Percentiles rank a stretch among this genome's conserved stretches.
These are phyloP conservation scores for Phenacoccus solenopsis DNA, from an alignment of 1,140 invertebrate genomes.

Conservation along the genomic window DNA sequence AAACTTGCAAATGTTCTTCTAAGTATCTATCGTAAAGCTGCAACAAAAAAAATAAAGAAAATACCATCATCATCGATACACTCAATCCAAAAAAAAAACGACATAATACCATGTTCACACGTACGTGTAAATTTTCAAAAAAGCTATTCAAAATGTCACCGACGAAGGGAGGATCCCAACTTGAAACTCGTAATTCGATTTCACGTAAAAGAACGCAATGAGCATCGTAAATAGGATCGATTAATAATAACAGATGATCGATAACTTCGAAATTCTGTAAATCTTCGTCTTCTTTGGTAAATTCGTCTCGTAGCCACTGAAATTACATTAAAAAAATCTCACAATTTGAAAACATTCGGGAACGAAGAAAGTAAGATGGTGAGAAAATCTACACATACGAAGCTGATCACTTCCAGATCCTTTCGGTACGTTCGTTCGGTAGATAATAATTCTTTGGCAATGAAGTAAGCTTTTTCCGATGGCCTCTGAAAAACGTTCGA, in stretches of 20 bases:
- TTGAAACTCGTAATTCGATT: slow-evolving; percentile 48
- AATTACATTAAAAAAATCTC: slow-evolving; percentile 25
- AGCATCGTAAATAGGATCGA: slow-evolving; percentile 52
- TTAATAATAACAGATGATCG: slow-evolving; percentile 40
- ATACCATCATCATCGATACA: not conserved
- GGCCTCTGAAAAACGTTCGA: slow-evolving; percentile 38
- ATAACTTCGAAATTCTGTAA: slow-evolving; percentile 37
- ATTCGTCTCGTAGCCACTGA: slow-evolving; percentile 56
- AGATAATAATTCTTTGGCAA: slow-evolving; percentile 89
- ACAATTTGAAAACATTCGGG: too few relatives aligned
- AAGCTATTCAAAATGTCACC: slow-evolving; percentile 54
- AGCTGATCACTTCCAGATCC: slow-evolving; percentile 81
- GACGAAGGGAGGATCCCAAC: slow-evolving; percentile 46
- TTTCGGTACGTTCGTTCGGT: slow-evolving; percentile 92
- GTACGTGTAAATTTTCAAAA: slow-evolving; percentile 43
- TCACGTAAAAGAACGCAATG: slow-evolving; percentile 52
- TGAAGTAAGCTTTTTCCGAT: slow-evolving; percentile 77
- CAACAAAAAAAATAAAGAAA: slow-evolving; percentile 29
- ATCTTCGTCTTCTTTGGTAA: slow-evolving; percentile 44
- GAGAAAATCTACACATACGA: slow-evolving; percentile 45
- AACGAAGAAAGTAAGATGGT: too few relatives aligned
- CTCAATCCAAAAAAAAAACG: not conserved
- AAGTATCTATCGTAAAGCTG: slow-evolving; percentile 70
- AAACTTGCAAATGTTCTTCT: slow-evolving; percentile 56
- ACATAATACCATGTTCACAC: slow-evolving; percentile 15